Percentiles rank a stretch among this genome's conserved stretches.
These are phyloP conservation scores for Enteromius afrohamiltoni DNA, from an alignment of 2,797 vertebrate genomes.

Conservation along the genomic window DNA sequence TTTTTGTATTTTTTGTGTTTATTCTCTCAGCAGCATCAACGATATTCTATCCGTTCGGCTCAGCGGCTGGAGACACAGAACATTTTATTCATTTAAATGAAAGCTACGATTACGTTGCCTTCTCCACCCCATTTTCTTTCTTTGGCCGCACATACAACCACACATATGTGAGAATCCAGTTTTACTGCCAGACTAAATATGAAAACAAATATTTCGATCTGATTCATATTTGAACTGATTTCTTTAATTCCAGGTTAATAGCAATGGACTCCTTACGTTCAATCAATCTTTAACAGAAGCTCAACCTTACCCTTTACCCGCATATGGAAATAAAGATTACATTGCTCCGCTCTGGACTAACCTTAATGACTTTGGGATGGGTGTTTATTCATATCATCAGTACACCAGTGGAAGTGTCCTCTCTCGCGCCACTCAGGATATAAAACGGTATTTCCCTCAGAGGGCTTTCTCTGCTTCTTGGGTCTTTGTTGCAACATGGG, in stretches of 20 bases:
- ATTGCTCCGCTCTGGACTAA: conserved; percentile 29
- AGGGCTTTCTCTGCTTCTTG: conserved; percentile 10
- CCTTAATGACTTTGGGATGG: neutral
- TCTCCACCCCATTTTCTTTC: conserved; percentile 13
- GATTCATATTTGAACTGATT: neutral
- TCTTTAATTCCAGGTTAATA: conserved; percentile 15
- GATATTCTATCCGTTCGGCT: conserved; percentile 1
- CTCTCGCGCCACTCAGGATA: neutral
- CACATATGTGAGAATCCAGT: conserved; percentile 1
- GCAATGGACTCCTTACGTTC: neutral
- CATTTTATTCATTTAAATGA: neutral
- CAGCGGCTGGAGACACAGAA: neutral
- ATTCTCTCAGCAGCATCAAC: neutral
- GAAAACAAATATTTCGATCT: neutral
- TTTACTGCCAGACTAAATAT: neutral
- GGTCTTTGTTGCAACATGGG: conserved; percentile 30
- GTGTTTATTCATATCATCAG: neutral
- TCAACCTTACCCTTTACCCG: neutral
- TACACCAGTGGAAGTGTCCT: conserved; percentile 16
- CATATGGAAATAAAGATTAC: neutral
- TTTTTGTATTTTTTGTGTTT: neutral
- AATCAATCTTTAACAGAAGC: neutral
- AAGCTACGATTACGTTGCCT: neutral
- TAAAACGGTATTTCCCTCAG: conserved; percentile 5
- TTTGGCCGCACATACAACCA: neutral